Evolutionary conservation across 2,797 vertebrate genomes (phyloP).

Genomic region (Nothura maculosa): DNA sequence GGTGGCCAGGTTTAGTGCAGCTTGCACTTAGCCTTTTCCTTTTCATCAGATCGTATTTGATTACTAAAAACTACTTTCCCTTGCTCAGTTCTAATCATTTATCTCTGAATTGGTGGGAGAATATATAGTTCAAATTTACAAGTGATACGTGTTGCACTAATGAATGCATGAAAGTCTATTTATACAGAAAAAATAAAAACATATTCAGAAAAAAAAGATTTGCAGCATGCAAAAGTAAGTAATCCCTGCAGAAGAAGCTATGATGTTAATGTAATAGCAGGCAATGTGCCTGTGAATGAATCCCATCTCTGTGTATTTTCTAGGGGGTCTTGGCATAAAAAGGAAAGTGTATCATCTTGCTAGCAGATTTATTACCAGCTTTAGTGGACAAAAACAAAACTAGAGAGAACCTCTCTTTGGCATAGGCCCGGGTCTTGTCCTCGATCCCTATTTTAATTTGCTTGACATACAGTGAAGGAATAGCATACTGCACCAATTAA

Average conservation of each 20-base stretch:
- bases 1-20: neutral
- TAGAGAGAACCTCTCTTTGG: conserved; percentile 17
- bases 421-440: conserved; percentile 1
- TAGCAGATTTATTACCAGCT: conserved; percentile 27
- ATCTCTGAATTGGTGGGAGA: neutral
- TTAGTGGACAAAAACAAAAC: conserved; percentile 40
- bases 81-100: neutral
- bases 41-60: neutral
- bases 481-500: conserved; percentile 31
- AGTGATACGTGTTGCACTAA: neutral
- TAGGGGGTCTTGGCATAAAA: neutral
- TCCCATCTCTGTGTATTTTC: neutral
- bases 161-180: neutral
- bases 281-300: neutral
- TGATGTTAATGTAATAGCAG: neutral
- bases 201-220: neutral
- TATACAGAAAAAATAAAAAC: neutral
- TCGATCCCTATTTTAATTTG: conserved; percentile 34
- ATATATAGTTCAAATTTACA: neutral
- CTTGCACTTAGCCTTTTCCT: neutral
- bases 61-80: neutral
- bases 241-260: neutral
- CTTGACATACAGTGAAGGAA: conserved; percentile 51
- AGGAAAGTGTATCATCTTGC: conserved; percentile 10
- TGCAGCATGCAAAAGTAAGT: neutral